Percentiles rank a stretch among this genome's conserved stretches.
Evolutionary conservation across 92 coral and sea anemone species (phyloP).

Genomic region (Bergia sp.): DNA sequence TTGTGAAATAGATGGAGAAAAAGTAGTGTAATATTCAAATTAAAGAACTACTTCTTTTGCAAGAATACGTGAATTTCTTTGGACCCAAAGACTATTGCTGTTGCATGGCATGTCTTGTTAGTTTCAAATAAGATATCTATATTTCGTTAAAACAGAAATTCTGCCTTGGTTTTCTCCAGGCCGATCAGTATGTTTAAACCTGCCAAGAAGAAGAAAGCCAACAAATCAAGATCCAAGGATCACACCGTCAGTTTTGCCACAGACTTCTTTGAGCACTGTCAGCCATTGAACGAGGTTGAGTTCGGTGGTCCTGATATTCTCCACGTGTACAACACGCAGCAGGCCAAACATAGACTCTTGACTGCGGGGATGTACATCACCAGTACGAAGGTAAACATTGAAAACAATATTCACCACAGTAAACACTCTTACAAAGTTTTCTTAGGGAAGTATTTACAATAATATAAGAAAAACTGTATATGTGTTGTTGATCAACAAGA

Average conservation of each 20-base stretch:
- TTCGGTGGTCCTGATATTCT: conserved; percentile 94
- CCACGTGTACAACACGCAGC: conserved; percentile 97
- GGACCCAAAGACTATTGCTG: not conserved
- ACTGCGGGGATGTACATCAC: conserved; percentile 99
- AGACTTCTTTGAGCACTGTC: conserved; percentile 99
- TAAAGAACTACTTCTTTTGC: not conserved
- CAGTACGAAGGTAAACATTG: conserved; percentile 81
- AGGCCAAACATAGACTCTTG: conserved; percentile 90
- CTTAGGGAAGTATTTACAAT: too few relatives aligned
- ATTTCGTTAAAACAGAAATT: not conserved
- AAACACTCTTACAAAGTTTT: not conserved
- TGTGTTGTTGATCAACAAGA: too few relatives aligned
- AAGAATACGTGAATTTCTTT: not conserved
- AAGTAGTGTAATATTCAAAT: not conserved
- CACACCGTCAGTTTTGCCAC: conserved; percentile 85
- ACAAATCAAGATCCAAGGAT: conserved; percentile 82
- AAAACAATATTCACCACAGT: not conserved
- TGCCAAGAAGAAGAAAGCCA: conserved; percentile 79
- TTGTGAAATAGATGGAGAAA: not conserved
- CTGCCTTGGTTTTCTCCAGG: conserved; percentile 45
- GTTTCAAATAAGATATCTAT: not conserved
- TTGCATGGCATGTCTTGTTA: not conserved
- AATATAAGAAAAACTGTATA: too few relatives aligned
- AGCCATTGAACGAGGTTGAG: conserved; percentile 89
- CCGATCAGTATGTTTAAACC: conserved; percentile 89